These are phyloP conservation scores for Euphonia xanthogaster DNA, from an alignment of 2,797 vertebrate genomes.

Conservation along the genomic window DNA sequence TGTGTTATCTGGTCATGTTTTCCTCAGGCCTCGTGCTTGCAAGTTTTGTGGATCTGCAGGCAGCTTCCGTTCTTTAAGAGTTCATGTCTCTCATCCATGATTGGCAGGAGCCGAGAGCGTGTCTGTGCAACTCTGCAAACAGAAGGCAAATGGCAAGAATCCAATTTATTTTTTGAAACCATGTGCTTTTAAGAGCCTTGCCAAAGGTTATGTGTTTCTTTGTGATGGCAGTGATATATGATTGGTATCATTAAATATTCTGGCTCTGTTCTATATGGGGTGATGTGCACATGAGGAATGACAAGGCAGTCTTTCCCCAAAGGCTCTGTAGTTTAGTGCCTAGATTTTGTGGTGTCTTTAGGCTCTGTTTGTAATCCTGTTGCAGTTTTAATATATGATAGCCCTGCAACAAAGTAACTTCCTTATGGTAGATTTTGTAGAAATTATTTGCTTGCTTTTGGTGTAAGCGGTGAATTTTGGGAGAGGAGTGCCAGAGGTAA, in stretches of 20 bases:
- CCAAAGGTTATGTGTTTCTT: neutral
- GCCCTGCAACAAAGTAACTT: neutral
- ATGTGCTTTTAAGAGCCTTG: neutral
- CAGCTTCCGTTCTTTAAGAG: neutral
- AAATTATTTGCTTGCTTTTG: neutral
- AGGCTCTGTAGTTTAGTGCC: neutral
- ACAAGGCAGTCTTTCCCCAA: neutral
- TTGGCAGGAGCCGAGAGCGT: neutral
- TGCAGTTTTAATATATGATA: neutral
- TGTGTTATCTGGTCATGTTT: neutral
- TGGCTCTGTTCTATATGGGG: neutral
- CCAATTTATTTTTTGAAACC: neutral
- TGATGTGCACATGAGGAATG: neutral
- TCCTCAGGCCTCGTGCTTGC: neutral
- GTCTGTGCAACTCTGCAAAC: neutral
- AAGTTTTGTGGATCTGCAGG: neutral
- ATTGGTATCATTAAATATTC: neutral
- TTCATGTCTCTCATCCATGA: rapidly evolving
- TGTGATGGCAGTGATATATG: neutral
- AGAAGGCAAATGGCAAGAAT: neutral
- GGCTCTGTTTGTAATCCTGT: neutral
- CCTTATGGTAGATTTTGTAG: neutral
- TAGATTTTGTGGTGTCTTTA: neutral
- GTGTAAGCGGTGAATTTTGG: neutral
- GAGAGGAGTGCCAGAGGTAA: neutral